Conservation (phyloP, 2,113 vertebrate genomes). For the Alligator mississippiensis region DNA sequence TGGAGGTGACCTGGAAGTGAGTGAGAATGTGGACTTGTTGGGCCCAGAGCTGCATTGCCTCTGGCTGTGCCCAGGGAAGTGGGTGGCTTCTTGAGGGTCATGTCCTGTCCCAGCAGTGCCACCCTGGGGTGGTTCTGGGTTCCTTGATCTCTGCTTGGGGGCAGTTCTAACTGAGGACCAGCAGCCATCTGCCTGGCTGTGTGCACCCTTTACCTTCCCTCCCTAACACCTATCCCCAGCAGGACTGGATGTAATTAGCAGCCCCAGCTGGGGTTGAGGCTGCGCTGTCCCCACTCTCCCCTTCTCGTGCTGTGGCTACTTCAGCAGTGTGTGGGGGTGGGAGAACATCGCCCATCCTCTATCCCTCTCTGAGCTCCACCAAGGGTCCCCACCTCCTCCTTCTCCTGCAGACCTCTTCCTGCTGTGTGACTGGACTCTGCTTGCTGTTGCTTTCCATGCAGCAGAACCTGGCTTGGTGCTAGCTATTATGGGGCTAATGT, state of each 20-base stretch:
- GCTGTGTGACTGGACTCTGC: not conserved
- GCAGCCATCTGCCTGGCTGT: too few relatives aligned
- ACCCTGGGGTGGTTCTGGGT: not conserved
- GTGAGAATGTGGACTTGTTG: conserved; percentile 31
- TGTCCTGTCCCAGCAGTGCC: not conserved
- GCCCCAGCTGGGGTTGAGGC: not conserved
- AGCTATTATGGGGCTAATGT: not conserved
- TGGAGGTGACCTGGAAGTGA: conserved; percentile 97
- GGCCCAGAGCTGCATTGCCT: not conserved
- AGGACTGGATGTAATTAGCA: not conserved
- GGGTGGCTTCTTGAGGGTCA: too few relatives aligned
- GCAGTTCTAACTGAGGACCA: too few relatives aligned
- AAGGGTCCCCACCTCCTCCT: not conserved
- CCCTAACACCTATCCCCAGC: not conserved
- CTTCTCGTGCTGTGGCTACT: not conserved
- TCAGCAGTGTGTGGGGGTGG: not conserved
- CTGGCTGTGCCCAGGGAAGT: not conserved
- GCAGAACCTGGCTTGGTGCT: not conserved
- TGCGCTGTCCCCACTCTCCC: not conserved
- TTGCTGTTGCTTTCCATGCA: not conserved
- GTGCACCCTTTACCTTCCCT: too few relatives aligned
- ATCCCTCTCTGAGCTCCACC: not conserved
- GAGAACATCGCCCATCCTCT: not conserved
- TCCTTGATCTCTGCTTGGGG: too few relatives aligned
- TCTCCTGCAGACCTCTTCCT: not conserved